Conservation (phyloP, 2,113 vertebrate genomes). For the Chascanopsetta lugubris region DNA sequence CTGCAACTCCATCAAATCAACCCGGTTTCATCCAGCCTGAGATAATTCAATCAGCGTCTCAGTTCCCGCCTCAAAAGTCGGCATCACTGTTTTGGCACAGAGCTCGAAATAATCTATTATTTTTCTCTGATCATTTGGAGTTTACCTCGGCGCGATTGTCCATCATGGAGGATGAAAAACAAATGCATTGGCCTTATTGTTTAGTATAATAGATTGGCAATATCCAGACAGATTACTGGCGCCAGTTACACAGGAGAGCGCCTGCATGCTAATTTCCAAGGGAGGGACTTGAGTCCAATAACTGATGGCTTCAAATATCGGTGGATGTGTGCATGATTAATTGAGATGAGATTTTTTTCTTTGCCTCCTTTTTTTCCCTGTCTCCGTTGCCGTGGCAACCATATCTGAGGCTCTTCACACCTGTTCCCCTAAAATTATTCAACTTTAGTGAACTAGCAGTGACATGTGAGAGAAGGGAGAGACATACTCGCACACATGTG, state of each 20-base stretch:
- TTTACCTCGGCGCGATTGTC: slow-evolving; percentile 35
- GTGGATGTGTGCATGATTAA: slow-evolving; percentile 48
- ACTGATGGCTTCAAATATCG: slow-evolving; percentile 56
- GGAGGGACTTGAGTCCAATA: slow-evolving; percentile 39
- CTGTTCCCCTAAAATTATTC: slow-evolving; percentile 47
- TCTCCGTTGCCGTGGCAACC: background rate
- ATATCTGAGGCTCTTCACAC: slow-evolving; percentile 34
- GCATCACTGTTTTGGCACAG: slow-evolving; percentile 9
- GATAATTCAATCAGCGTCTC: slow-evolving; percentile 35
- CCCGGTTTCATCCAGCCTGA: slow-evolving; percentile 33
- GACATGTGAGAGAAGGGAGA: background rate
- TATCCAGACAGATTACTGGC: slow-evolving; percentile 52
- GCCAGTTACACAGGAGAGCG: slow-evolving; percentile 29
- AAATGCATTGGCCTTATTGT: slow-evolving; percentile 45
- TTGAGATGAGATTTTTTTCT: slow-evolving; percentile 21
- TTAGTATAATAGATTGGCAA: slow-evolving; percentile 48
- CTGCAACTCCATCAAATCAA: slow-evolving; percentile 19
- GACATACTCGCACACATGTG: background rate
- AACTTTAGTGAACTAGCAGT: slow-evolving; percentile 28
- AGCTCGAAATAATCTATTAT: slow-evolving; percentile 25
- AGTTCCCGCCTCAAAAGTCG: slow-evolving; percentile 29
- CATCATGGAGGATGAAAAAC: slow-evolving; percentile 42
- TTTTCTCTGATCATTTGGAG: slow-evolving; percentile 36
- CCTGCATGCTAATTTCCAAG: slow-evolving; percentile 56
- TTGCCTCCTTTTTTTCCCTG: slow-evolving; percentile 1